A percentile compares a stretch with the other conserved stretches of the same genome.
These are phyloP conservation scores for Lepas anatifera DNA, from an alignment of 2,888 invertebrate species.

Conservation along the genomic window DNA sequence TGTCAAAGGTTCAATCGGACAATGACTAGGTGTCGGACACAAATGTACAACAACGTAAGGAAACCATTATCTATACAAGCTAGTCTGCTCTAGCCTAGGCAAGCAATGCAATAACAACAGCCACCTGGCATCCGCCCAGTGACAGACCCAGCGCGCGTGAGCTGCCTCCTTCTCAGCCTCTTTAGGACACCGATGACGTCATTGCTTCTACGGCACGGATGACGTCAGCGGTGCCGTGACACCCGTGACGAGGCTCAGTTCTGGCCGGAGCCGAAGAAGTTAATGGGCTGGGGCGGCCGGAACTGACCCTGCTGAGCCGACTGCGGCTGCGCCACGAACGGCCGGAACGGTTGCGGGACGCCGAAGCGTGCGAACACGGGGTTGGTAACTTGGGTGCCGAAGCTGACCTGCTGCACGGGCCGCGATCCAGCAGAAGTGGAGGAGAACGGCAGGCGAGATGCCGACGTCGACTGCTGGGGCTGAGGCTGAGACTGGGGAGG, in stretches of 20 bases:
- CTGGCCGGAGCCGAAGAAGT: constrained; percentile 5
- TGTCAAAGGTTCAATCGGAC: background rate
- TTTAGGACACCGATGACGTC: no score
- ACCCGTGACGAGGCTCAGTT: background rate
- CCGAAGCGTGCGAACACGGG: constrained; percentile 1
- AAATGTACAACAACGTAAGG: background rate
- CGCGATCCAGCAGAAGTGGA: background rate
- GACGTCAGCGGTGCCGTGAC: no score
- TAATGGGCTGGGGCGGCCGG: constrained; percentile 13
- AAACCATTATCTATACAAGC: background rate
- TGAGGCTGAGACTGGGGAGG: constrained; percentile 6
- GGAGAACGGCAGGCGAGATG: background rate
- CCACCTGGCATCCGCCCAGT: background rate
- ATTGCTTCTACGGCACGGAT: no score
- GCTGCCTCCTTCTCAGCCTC: no score
- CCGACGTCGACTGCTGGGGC: constrained; percentile 10
- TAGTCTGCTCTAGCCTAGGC: background rate
- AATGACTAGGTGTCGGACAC: background rate
- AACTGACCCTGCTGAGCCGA: constrained; percentile 9
- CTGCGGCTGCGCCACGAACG: background rate
- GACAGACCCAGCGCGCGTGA: no score
- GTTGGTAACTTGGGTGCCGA: constrained; percentile 11
- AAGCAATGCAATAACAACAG: constrained; percentile 7
- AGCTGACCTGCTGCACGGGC: constrained; percentile 13
- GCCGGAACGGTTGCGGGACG: constrained; percentile 1